These are phyloP conservation scores for Chaenocephalus aceratus DNA, from an alignment of 2,113 vertebrate species.

Conservation along the genomic window DNA sequence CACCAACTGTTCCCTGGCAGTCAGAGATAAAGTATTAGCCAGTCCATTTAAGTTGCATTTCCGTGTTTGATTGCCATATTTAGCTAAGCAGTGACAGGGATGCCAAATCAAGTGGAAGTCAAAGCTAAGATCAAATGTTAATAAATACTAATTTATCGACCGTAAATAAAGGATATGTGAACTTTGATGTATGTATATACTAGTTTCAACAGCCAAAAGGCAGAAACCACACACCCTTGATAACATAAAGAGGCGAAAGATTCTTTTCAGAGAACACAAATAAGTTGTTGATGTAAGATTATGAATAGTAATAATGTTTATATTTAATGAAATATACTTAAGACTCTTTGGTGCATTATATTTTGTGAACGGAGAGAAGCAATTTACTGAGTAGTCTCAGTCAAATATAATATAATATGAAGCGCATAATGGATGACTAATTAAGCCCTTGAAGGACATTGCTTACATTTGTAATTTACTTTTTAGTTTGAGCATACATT, in stretches of 20 bases:
- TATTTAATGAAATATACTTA: conserved; percentile 36
- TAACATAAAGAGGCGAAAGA: no score
- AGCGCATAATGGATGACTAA: background rate
- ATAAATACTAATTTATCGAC: no score
- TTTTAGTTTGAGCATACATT: background rate
- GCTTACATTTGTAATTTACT: background rate
- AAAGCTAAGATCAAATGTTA: conserved; percentile 58
- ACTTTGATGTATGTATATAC: no score
- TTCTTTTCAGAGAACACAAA: no score
- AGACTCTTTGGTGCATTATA: conserved; percentile 25
- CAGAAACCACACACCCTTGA: no score
- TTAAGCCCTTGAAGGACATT: background rate
- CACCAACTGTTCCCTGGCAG: conserved; percentile 75
- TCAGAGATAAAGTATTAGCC: conserved; percentile 65
- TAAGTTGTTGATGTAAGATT: conserved; percentile 36
- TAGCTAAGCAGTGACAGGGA: conserved; percentile 51
- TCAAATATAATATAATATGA: no score
- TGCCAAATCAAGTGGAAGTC: conserved; percentile 71
- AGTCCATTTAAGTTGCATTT: conserved; percentile 77
- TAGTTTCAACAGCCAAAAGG: no score
- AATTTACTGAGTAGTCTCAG: background rate
- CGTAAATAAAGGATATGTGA: no score
- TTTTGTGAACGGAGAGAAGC: background rate
- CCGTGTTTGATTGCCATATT: conserved; percentile 74
- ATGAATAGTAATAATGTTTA: conserved; percentile 44